Evolutionary conservation across 2,113 vertebrate genomes (phyloP), one percentile per base, ranked within the genome.

Genomic region (Synodontis membranacea): DNA sequence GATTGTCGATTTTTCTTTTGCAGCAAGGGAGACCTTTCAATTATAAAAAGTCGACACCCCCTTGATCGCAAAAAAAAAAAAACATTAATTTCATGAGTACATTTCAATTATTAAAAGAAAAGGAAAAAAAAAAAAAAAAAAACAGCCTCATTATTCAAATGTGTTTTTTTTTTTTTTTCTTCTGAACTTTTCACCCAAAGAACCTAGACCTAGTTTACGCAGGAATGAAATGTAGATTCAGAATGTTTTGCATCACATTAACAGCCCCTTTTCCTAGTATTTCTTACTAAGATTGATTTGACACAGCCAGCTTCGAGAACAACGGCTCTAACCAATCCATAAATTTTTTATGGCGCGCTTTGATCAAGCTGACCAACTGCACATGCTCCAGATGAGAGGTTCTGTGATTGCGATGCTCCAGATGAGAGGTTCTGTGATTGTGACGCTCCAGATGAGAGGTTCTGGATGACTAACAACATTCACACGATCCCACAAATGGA

Each of bases 311-410:
- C 34, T 39, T 58, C 3, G 54, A 80, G 52, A 58, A 25, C 31
- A 39, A 39, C 11, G 52, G 23, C 21, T 48, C 81, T 50, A 74
- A 84, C 50, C 3, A 0, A 74, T 72, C 28, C 50, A 84, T 83
- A 83, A 52, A 83, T 83, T 19, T 66, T 83, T 58, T 68, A 66
- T 56, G 8, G 39, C n/a, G 34, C 2, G 48, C 83, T 72, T 72
- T 84, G 82, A 70, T 84, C 60, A 37, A 48, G n/a, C 28, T 48
- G 66, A 56, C 82, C 66, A 56, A 72, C 50, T 52, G 48, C 82
- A 84, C 50, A 84, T 64, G 58, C 50, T 42, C 83, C 68, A 74
- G 66, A 84, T 84, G 82, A 72, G 66, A 56, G 31, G 52, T 28
- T 80, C 74, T 76, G 14, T 14, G 28, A 50, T 31, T 31, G 14